Percentiles rank a stretch among this genome's conserved stretches.
phyloP scores from a whole-genome alignment of 1,140 invertebrate species.

The Tetraneura akinire region DNA sequence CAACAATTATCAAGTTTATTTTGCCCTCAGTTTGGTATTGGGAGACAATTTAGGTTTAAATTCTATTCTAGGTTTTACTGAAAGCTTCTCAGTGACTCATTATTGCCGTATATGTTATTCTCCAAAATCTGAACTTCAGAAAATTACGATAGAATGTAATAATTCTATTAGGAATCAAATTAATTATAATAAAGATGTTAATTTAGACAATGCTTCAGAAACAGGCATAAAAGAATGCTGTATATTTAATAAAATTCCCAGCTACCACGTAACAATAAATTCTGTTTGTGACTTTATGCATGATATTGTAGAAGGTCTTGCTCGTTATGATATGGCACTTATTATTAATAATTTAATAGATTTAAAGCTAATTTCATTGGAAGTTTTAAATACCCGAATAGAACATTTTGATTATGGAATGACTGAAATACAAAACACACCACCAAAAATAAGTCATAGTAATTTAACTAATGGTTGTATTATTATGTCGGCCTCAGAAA shows the following conservation, averaged over 20 bases:
- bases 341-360: neutral
- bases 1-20: neutral
- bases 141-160: neutral
- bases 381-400: neutral
- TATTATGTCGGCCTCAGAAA: neutral
- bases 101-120: neutral
- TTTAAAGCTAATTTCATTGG: neutral
- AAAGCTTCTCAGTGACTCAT: neutral
- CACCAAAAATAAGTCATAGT: neutral
- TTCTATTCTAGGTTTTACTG: neutral
- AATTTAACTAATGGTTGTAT: conserved; percentile 7
- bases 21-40: neutral
- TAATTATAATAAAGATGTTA: neutral
- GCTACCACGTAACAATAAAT: neutral
- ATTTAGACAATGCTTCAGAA: neutral
- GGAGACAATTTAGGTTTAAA: neutral
- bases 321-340: neutral
- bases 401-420: neutral
- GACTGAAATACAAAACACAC: neutral
- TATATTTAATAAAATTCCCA: neutral
- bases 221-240: neutral
- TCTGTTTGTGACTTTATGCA: neutral
- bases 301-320: neutral
- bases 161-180: neutral
- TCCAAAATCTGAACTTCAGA: neutral